Evolutionary conservation across 2,113 vertebrate genomes (phyloP).

Genomic region (Pelvicachromis taeniatus): DNA sequence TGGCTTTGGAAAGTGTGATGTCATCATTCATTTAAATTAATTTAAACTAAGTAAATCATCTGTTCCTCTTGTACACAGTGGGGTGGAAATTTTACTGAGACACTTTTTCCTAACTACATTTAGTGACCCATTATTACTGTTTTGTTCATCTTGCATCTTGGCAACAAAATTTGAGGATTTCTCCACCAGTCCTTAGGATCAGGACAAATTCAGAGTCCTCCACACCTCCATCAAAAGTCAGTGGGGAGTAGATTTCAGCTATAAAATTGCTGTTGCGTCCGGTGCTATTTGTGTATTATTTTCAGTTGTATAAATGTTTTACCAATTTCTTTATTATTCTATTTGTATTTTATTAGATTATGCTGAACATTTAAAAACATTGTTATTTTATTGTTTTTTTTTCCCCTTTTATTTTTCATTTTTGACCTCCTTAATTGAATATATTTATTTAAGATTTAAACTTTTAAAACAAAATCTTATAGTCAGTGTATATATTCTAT

Average conservation of each 20-base stretch:
- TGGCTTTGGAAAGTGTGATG: not conserved
- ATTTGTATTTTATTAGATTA: not conserved
- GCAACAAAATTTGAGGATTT: not conserved
- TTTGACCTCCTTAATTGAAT: not conserved
- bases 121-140: not conserved
- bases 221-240: not conserved
- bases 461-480: rapidly evolving
- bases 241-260: no score
- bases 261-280: rapidly evolving
- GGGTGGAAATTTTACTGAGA: not conserved
- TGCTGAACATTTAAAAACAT: not conserved
- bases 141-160: no score
- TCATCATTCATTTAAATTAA: not conserved
- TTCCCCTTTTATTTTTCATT: rapidly evolving
- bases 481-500: not conserved
- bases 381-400: not conserved
- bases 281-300: not conserved
- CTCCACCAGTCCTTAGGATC: not conserved
- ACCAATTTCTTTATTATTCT: not conserved
- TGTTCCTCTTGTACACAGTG: not conserved
- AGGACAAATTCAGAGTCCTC: not conserved
- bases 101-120: not conserved
- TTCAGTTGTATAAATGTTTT: not conserved
- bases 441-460: not conserved
- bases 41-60: not conserved